Conservation (phyloP, 2,113 vertebrate species). For the Aviceda subcristata region DNA sequence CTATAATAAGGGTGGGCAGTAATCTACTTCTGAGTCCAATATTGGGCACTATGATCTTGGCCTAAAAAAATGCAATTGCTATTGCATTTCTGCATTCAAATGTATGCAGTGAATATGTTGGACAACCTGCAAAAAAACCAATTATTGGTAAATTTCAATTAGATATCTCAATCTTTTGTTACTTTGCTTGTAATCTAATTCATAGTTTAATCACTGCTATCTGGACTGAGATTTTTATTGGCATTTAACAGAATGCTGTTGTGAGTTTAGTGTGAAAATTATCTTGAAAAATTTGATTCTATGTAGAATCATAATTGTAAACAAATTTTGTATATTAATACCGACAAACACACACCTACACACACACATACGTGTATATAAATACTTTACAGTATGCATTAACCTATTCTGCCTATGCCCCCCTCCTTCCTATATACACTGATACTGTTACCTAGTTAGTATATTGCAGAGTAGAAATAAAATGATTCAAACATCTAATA, state of each 20-base stretch:
- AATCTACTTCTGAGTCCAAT: background rate
- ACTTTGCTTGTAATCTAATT: background rate
- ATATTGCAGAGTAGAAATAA: background rate
- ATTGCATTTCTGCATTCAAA: background rate
- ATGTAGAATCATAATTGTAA: background rate
- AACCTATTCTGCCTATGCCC: background rate
- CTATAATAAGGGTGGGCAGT: background rate
- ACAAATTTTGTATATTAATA: background rate
- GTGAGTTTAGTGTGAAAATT: background rate
- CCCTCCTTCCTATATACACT: background rate
- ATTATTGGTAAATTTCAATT: background rate
- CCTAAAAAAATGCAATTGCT: background rate
- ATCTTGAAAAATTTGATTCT: background rate
- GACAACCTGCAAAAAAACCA: background rate
- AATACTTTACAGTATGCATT: background rate
- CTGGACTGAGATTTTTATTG: background rate
- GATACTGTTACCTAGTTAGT: background rate
- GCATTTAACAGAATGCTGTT: background rate
- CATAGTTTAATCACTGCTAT: background rate
- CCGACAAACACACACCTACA: background rate
- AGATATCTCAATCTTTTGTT: background rate
- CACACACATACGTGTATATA: accelerated
- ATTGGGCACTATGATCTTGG: background rate
- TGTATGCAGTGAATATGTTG: background rate
- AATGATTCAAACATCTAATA: background rate